Evolutionary conservation across 35 echinoderm and acorn worm genomes (phyloP), one percentile per base, ranked within the genome.

Genomic region (Apostichopus californicus): DNA sequence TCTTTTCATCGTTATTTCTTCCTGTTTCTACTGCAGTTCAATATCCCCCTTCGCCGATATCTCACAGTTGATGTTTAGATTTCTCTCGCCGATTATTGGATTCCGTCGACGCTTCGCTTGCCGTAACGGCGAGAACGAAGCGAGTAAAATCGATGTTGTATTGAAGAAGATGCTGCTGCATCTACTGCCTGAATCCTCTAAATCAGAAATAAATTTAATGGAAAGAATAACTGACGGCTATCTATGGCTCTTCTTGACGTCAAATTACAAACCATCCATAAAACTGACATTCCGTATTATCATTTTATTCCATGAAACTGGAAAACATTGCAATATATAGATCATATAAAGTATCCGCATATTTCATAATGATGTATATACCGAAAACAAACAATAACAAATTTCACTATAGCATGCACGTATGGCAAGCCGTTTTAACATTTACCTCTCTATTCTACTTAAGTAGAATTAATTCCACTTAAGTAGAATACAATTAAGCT

Each of bases 151-250:
- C 81, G 81, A 85, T 85, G 81, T 17, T 55, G 57, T 18, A 85
- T 85, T 59, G 81, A 85, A 10, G 81, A 56, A 85, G 81, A 85
- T 75, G 81, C 81, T 52, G 34, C 0, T 1, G 81, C 81, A 85
- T 85, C 81, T 58, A 85, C 81, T 85, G 81, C 81, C 81, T 59
- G 81, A 85, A 85, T 59, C 81, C 81, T 57, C 81, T 85, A 85
- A 85, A 85, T 85, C 81, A 85, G 81, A 85, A 85, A 85, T 85
- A 85, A 85, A 85, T 85, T 85, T 85, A 85, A 85, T 85, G 55
- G 81, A 85, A 85, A 55, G 81, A 85, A 85, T 85, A 85, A 85
- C 81, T 85, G 81, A 58, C 81, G 81, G 81, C 81, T 23, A 85
- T 85, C 81, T 55, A 59, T 21, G 55, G 81, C 55, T 85, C n/a